Evolutionary conservation across 2,113 vertebrate species (phyloP), one percentile per base, ranked within the genome.

Genomic region (Terrapene triunguis): DNA sequence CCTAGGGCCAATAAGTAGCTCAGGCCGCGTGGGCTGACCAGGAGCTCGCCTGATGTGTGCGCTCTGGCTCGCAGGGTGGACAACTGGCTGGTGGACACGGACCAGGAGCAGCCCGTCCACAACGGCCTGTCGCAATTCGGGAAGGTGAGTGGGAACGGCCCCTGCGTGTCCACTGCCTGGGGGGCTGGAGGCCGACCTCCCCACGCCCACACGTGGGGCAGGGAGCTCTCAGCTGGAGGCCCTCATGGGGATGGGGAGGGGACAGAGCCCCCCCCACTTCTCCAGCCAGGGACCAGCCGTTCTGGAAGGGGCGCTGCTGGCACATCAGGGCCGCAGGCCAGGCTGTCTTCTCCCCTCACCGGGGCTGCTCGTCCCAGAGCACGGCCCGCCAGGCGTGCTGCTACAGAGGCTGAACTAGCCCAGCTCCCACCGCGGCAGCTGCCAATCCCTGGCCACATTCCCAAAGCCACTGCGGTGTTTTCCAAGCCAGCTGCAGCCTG

Each of bases 31-130:
- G 35, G 8, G 10, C 35, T 79, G 24, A 2, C 13, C 7, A 0
- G 2, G 2, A 11, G 5, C 42, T 12, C 11, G 6, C 8, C 17
- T 44, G 53, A 72, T 13, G 53, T 4, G 89, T 8, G n/a, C 8
- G 38, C 42, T 12, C 22, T 2, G 0, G 32, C 32, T 76, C 0
- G 0, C 95, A 99, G 99, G 99, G 99, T 97, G 0, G 99, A 99
- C 96, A 99, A 99, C 97, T 99, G 99, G 99, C 98, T 98, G 62
- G 99, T 99, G 38, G 99, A 99, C 92, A 98, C 91, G 0, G 92
- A 85, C 4, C 82, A 90, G 0, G 98, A 99, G 0, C 2, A 96
- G 12, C 78, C 97, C 11, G 32, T 98, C 89, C 98, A 99, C 84
- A 80, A 98, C 0, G 99, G 99, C 29, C 97, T 99, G 38, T 99